phyloP scores from a whole-genome alignment of 2,888 invertebrate species.

The Euplexia lucipara region DNA sequence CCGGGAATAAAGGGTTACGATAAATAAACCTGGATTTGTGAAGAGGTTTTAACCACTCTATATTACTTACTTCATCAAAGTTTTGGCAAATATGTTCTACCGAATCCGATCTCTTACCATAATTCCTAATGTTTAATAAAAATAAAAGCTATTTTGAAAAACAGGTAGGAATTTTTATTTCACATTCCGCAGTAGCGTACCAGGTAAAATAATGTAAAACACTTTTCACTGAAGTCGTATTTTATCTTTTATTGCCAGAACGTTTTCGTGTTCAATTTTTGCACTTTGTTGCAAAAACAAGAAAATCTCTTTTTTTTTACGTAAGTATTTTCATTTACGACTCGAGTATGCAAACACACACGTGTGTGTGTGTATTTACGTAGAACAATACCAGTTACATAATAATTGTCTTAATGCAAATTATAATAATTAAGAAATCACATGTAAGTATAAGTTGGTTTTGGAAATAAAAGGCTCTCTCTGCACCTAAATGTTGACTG shows the following conservation, averaged over 20 bases:
- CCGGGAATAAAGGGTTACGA: too few relatives aligned
- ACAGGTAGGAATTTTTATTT: background rate
- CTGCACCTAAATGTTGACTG: too few relatives aligned
- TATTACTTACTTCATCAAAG: too few relatives aligned
- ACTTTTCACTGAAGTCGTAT: conserved; percentile 30
- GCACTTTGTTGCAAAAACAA: conserved; percentile 31
- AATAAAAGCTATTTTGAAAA: conserved; percentile 1
- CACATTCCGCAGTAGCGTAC: conserved; percentile 8
- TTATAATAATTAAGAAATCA: too few relatives aligned
- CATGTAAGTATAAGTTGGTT: too few relatives aligned
- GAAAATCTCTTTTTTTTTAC: conserved; percentile 10
- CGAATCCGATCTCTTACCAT: background rate
- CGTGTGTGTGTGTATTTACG: background rate
- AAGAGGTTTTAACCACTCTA: too few relatives aligned
- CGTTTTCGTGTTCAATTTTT: conserved; percentile 26
- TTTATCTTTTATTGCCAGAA: conserved; percentile 41
- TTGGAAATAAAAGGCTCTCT: too few relatives aligned
- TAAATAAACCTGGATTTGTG: too few relatives aligned
- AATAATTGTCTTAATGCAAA: too few relatives aligned
- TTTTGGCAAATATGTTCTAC: too few relatives aligned
- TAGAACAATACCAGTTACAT: conserved; percentile 1
- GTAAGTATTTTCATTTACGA: too few relatives aligned
- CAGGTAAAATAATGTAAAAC: conserved; percentile 23
- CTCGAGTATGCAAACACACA: too few relatives aligned
- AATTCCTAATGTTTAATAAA: background rate